These are phyloP conservation scores for Cantharis lateralis DNA, from an alignment of 2,888 invertebrate species.

Conservation along the genomic window DNA sequence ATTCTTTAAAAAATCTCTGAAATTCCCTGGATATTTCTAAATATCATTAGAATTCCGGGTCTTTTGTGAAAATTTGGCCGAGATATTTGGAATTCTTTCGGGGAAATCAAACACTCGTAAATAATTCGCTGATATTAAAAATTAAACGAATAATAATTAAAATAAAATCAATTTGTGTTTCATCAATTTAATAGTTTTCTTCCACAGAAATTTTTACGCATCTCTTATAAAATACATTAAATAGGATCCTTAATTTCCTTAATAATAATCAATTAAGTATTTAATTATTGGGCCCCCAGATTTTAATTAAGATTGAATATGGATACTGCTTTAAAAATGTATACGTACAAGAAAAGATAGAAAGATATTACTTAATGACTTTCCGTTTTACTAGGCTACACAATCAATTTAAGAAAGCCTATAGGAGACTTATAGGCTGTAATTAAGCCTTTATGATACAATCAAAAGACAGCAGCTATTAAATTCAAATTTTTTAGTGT, in stretches of 20 bases:
- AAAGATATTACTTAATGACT: constrained; percentile 22
- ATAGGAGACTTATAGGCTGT: constrained; percentile 16
- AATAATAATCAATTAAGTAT: not conserved
- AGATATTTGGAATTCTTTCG: no score
- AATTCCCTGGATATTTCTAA: no score
- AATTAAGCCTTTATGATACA: constrained; percentile 24
- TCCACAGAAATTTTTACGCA: not conserved
- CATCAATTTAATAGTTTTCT: no score
- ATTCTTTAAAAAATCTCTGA: no score
- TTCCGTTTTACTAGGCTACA: constrained; percentile 14
- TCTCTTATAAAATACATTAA: not conserved
- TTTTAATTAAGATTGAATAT: not conserved
- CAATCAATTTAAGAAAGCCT: constrained; percentile 14
- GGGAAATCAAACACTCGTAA: no score
- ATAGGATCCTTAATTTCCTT: not conserved
- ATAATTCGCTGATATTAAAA: no score
- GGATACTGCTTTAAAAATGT: constrained; percentile 1
- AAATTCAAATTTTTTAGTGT: constrained; percentile 10
- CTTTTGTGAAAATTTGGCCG: no score
- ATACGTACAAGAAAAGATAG: constrained; percentile 15
- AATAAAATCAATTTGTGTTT: no score
- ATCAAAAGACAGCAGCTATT: constrained; percentile 21
- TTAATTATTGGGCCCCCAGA: not conserved
- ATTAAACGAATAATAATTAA: no score
- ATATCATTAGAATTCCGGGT: no score